Evolutionary conservation across 2,797 vertebrate genomes (phyloP).

Genomic region (Sebastes aleutianus): DNA sequence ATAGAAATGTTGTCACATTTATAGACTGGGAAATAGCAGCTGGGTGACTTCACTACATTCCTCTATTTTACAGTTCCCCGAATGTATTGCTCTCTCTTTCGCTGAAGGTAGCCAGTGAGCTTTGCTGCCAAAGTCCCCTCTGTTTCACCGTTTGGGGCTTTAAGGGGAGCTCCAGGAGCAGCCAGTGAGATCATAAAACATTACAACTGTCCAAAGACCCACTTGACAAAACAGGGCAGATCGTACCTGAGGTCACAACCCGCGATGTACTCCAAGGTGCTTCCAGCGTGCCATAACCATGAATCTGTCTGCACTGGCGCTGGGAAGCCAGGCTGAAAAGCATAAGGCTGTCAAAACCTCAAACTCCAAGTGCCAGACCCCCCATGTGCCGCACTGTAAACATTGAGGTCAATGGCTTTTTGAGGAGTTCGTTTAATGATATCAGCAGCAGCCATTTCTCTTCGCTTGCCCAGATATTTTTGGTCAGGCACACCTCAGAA

Average conservation of each 20-base stretch:
- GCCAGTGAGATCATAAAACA: conserved; percentile 58
- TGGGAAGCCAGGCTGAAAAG: conserved; percentile 11
- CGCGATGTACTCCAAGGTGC: conserved; percentile 13
- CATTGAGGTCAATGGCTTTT: conserved; percentile 62
- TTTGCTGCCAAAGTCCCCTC: conserved; percentile 57
- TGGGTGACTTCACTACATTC: conserved; percentile 78
- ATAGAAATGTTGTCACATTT: conserved; percentile 80
- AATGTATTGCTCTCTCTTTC: conserved; percentile 52
- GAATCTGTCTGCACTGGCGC: conserved; percentile 40
- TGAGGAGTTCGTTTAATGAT: conserved; percentile 63
- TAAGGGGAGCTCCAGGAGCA: conserved; percentile 22
- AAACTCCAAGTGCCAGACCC: conserved; percentile 48
- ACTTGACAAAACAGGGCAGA: conserved; percentile 33
- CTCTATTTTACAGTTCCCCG: conserved; percentile 73
- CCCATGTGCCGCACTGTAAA: conserved; percentile 45
- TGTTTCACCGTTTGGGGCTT: conserved; percentile 29
- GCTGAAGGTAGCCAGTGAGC: conserved; percentile 56
- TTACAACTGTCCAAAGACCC: conserved; percentile 27
- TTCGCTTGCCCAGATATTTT: conserved; percentile 55
- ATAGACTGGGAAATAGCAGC: conserved; percentile 78
- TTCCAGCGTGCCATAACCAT: conserved; percentile 8
- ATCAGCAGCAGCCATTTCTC: conserved; percentile 57
- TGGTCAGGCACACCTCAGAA: conserved; percentile 66
- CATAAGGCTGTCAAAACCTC: conserved; percentile 42
- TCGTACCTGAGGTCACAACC: conserved; percentile 25